phyloP scores from a whole-genome alignment of 1,140 invertebrate species.

The Aleiodes sp. region DNA sequence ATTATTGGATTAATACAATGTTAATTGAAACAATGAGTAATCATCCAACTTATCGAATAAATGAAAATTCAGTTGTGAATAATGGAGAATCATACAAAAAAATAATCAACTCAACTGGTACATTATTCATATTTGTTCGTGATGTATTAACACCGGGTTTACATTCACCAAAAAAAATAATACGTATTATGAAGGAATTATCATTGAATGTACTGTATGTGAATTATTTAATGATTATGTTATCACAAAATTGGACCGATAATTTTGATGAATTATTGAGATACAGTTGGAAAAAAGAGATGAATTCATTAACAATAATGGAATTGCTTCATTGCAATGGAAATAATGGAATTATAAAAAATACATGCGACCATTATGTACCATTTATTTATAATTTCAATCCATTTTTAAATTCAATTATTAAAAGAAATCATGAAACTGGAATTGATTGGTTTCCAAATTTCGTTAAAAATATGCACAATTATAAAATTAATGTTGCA shows the following conservation, averaged over 20 bases:
- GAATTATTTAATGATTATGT: conserved; percentile 16
- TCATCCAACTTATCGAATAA: no score
- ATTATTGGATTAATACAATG: no score
- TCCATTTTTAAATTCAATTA: conserved; percentile 30
- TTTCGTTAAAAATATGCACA: conserved; percentile 23
- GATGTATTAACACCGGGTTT: neutral
- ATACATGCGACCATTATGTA: neutral
- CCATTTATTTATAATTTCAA: conserved; percentile 27
- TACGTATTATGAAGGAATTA: conserved; percentile 10
- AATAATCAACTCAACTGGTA: neutral
- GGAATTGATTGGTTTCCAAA: conserved; percentile 17
- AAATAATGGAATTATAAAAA: neutral
- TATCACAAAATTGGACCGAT: neutral
- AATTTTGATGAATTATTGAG: conserved; percentile 11
- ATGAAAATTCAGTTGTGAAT: no score
- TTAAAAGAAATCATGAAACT: neutral
- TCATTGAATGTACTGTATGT: neutral
- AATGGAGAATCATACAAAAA: no score
- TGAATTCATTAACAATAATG: conserved; percentile 29
- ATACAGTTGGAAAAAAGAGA: conserved; percentile 28
- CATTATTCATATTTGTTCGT: conserved; percentile 16
- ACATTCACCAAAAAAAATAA: neutral
- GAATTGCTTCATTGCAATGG: neutral
- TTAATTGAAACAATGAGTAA: no score
- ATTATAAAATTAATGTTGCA: conserved; percentile 23